Conservation (phyloP, 2,888 invertebrate genomes). For the Agelastica alni region DNA sequence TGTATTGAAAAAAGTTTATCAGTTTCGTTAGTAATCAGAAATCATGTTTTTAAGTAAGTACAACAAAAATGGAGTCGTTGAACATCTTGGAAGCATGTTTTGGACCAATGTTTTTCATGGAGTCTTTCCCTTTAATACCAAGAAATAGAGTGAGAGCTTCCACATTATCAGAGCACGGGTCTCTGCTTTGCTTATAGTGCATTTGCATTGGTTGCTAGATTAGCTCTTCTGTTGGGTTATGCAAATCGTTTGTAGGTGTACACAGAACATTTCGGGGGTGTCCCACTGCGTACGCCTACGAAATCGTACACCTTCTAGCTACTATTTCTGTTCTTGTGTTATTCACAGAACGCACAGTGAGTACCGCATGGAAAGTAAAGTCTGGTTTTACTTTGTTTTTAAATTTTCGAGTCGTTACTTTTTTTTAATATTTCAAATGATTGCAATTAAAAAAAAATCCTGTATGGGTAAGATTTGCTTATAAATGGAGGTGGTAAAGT, state of each 20-base stretch:
- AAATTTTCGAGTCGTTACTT: neutral
- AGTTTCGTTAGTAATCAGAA: too few species aligned
- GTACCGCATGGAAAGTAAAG: slow-evolving; percentile 17
- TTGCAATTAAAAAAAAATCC: too few species aligned
- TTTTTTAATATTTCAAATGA: neutral
- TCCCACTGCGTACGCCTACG: neutral
- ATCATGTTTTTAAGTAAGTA: too few species aligned
- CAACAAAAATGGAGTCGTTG: too few species aligned
- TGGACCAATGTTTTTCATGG: slow-evolving; percentile 37
- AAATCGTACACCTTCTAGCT: slow-evolving; percentile 6
- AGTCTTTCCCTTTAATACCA: slow-evolving; percentile 57
- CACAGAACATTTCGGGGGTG: slow-evolving; percentile 3
- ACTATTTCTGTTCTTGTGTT: slow-evolving; percentile 12
- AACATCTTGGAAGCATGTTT: slow-evolving; percentile 17
- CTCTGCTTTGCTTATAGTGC: slow-evolving; percentile 56
- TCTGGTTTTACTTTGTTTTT: slow-evolving; percentile 2
- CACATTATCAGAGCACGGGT: slow-evolving; percentile 57
- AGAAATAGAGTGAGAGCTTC: slow-evolving; percentile 57
- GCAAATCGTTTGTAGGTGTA: slow-evolving; percentile 44
- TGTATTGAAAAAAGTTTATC: too few species aligned
- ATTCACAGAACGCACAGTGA: slow-evolving; percentile 23
- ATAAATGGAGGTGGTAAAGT: too few species aligned
- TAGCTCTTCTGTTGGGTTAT: slow-evolving; percentile 56
- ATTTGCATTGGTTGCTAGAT: slow-evolving; percentile 53
- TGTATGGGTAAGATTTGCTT: too few species aligned